Evolutionary conservation across 2,888 invertebrate genomes (phyloP).

Genomic region (Trypoxylon attenuatum): DNA sequence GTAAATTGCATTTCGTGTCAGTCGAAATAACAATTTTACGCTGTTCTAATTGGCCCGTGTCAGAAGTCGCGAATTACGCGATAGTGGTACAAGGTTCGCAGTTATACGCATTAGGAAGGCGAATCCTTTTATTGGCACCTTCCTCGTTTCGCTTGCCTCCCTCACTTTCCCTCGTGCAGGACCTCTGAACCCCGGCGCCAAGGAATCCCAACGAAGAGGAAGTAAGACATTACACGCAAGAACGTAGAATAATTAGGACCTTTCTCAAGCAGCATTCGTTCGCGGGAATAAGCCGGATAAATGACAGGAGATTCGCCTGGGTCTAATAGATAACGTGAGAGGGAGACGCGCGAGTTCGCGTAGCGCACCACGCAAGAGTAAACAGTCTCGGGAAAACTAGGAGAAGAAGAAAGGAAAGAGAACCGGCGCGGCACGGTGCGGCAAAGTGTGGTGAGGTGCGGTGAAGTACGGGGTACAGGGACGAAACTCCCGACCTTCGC

Average conservation of each 20-base stretch:
- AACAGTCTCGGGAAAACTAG: too few species aligned
- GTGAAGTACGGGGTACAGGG: conserved; percentile 7
- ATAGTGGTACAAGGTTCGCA: conserved; percentile 8
- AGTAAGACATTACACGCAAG: not conserved
- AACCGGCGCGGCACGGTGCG: not conserved
- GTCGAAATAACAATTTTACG: conserved; percentile 30
- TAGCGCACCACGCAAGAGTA: too few species aligned
- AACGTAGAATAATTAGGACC: too few species aligned
- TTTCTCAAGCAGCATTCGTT: too few species aligned
- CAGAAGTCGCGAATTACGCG: conserved; percentile 22
- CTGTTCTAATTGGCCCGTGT: conserved; percentile 38
- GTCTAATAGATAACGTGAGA: too few species aligned
- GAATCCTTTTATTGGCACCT: conserved; percentile 1
- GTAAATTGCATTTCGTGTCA: conserved; percentile 36
- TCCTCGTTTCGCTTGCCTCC: not conserved
- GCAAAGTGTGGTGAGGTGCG: too few species aligned
- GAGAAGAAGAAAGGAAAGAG: not conserved
- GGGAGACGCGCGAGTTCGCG: too few species aligned
- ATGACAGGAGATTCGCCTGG: too few species aligned
- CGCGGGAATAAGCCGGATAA: too few species aligned
- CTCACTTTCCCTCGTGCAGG: conserved; percentile 1
- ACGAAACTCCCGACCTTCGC: too few species aligned
- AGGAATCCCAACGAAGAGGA: not conserved
- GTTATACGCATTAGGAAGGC: conserved; percentile 4
- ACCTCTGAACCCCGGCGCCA: not conserved